phyloP scores from a whole-genome alignment of 2,797 vertebrate genomes.

The Numenius phaeopus region DNA sequence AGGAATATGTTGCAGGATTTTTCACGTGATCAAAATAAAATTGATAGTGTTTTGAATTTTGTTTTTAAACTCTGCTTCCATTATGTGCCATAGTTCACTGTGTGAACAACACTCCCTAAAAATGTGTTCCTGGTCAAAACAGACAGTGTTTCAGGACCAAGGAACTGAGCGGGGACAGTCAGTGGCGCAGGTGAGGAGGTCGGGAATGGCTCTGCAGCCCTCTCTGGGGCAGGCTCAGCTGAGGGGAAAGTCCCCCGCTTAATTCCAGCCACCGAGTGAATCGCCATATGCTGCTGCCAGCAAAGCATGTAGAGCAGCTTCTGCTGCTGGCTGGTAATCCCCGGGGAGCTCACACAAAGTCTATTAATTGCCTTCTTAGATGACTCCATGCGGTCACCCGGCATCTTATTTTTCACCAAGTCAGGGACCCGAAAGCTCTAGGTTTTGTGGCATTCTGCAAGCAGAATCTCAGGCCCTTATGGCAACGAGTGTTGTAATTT shows the following conservation, averaged over 20 bases:
- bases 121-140: not conserved
- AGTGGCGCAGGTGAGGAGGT: not conserved
- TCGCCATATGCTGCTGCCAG: constrained; percentile 26
- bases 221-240: not conserved
- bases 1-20: not conserved
- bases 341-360: not conserved
- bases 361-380: constrained; percentile 30
- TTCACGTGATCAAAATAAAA: not conserved
- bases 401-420: not conserved
- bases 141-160: fast-evolving
- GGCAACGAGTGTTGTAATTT: not conserved
- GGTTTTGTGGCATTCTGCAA: not conserved
- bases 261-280: not conserved
- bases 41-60: not conserved
- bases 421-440: not conserved
- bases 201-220: not conserved
- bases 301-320: constrained; percentile 28
- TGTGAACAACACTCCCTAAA: not conserved
- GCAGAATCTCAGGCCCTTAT: not conserved
- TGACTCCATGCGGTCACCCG: not conserved
- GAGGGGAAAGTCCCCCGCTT: constrained; percentile 11
- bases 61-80: not conserved
- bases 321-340: constrained; percentile 48
- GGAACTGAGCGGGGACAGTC: not conserved
- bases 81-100: not conserved